Evolutionary conservation across 2,797 vertebrate species (phyloP).

Genomic region (Notolabrus celidotus): DNA sequence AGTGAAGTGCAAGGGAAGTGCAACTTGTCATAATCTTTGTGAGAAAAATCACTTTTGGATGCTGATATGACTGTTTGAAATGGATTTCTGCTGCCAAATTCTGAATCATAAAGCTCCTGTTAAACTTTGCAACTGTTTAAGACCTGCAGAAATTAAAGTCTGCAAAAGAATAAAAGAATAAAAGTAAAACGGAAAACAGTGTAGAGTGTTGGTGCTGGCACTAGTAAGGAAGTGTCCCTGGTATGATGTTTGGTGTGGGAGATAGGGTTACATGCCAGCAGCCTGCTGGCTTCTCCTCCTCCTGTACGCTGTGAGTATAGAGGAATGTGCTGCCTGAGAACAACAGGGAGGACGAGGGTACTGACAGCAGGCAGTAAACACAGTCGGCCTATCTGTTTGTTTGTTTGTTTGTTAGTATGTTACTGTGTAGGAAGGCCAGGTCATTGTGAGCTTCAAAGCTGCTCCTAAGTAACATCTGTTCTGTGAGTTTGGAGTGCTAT

Average conservation of each 20-base stretch:
- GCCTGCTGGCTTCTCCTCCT: slow-evolving; percentile 72
- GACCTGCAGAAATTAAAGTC: neutral
- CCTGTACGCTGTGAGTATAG: slow-evolving; percentile 55
- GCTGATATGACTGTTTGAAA: slow-evolving; percentile 6
- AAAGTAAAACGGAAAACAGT: slow-evolving; percentile 11
- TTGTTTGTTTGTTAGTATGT: slow-evolving; percentile 76
- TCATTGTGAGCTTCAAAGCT: slow-evolving; percentile 55
- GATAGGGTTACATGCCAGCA: slow-evolving; percentile 76
- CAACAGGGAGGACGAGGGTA: slow-evolving; percentile 72
- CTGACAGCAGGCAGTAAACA: slow-evolving; percentile 70
- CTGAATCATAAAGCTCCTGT: neutral
- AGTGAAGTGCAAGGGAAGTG: slow-evolving; percentile 34
- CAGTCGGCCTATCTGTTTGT: slow-evolving; percentile 55
- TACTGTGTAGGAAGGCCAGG: slow-evolving; percentile 50
- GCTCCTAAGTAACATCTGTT: slow-evolving; percentile 70
- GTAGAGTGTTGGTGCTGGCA: slow-evolving; percentile 59
- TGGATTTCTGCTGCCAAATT: neutral
- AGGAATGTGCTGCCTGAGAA: slow-evolving; percentile 76
- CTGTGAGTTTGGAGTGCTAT: slow-evolving; percentile 42
- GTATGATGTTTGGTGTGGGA: slow-evolving; percentile 70
- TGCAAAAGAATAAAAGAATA: slow-evolving; percentile 40
- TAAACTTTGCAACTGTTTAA: neutral
- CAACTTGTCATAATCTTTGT: slow-evolving; percentile 22
- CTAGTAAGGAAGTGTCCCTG: slow-evolving; percentile 54
- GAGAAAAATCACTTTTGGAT: slow-evolving; percentile 7